Percentiles rank a stretch among this genome's conserved stretches.
Conservation (phyloP, 2,888 invertebrate species). For the Leptinotarsa tumamoca region DNA sequence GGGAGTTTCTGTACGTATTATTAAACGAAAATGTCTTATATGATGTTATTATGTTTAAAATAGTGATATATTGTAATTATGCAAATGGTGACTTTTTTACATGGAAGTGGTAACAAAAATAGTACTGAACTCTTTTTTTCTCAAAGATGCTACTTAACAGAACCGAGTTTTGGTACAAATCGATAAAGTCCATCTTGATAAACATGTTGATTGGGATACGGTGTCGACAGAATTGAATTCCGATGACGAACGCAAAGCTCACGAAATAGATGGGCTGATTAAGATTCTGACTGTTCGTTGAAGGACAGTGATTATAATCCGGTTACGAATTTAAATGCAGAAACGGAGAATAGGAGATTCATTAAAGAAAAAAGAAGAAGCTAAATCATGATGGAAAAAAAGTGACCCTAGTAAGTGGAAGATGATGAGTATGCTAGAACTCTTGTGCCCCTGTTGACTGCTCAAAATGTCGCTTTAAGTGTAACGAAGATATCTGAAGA, state of each 20-base stretch:
- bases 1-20: not conserved
- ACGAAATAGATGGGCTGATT: not conserved
- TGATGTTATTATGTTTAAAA: not conserved
- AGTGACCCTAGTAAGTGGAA: slow-evolving; percentile 20
- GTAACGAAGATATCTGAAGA: slow-evolving; percentile 11
- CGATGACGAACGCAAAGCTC: not conserved
- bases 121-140: not conserved
- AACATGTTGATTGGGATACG: not conserved
- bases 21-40: not conserved
- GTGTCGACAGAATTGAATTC: not conserved
- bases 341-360: not conserved
- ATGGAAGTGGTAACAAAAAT: not conserved
- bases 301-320: not conserved
- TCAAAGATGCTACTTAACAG: not conserved
- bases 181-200: not conserved
- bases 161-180: not conserved
- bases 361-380: not conserved
- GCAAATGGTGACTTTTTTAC: not conserved
- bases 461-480: slow-evolving; percentile 30
- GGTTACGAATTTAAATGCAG: not conserved
- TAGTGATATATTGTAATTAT: not conserved
- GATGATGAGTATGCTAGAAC: slow-evolving; percentile 12
- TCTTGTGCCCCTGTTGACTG: slow-evolving; percentile 19
- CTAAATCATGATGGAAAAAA: slow-evolving; percentile 17
- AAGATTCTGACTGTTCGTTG: not conserved